Evolutionary conservation across 2,113 vertebrate genomes (phyloP), one percentile per base, ranked within the genome.

Genomic region (Hemicordylus capensis): DNA sequence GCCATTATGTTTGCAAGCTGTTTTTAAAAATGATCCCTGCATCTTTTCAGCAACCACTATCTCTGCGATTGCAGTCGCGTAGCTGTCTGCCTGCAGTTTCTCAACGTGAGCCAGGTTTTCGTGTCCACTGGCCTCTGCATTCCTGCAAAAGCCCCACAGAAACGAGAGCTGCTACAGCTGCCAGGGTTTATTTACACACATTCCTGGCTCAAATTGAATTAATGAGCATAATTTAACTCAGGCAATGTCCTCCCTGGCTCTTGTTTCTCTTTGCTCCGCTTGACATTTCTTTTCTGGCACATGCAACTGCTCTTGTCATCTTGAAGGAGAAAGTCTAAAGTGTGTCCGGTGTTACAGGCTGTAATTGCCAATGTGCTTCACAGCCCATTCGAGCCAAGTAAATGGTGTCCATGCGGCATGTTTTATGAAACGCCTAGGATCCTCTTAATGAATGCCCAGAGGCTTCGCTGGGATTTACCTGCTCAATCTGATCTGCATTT

Each of bases 141-240:
- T 95, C 94, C 93, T 94, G 95, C 92, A 93, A 89, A 90, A 94
- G 92, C 93, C 90, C 95, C 83, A 92, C 92, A 95, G 96, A 96
- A 97, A 96, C 85, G 85, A 91, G 93, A 96, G 95, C 94, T 85
- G 85, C 90, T 84, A 91, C 95, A 96, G 96, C 96, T 96, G 96
- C 95, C 93, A 89, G 93, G 93, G 92, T 96, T 97, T 97, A 97
- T 97, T 97, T 97, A 97, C 96, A 97, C 95, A 97, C 96, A 97
- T 97, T 97, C 95, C 96, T 94, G 93, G 93, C 93, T 94, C 94
- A 96, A 97, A 96, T 96, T 96, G 96, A 97, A 97, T 97, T 97
- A 97, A 97, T 97, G 96, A 97, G 96, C 91, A 91, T 96, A 97
- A 97, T 97, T 96, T 95, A 95, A 96, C 94, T 96, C 94, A 94